Evolutionary conservation across 2,797 vertebrate genomes (phyloP).

Genomic region (Falco berigora): DNA sequence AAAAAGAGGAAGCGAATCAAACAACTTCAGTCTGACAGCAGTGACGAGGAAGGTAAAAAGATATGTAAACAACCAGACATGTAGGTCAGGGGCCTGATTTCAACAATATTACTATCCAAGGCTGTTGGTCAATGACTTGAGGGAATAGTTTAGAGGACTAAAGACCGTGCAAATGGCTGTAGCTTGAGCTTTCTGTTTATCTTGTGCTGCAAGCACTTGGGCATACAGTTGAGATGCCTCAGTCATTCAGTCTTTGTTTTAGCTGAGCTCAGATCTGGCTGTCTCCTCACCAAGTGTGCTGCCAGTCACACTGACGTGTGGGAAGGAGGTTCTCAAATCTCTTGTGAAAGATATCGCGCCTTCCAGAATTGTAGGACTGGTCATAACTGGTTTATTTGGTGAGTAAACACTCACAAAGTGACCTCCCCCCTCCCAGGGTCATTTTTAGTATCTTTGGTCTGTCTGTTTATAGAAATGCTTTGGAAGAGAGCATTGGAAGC

Average conservation of each 20-base stretch:
- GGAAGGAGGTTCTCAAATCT: neutral
- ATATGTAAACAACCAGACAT: neutral
- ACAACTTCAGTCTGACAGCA: constrained; percentile 85
- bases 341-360: neutral
- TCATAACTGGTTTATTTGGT: neutral
- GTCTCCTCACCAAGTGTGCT: neutral
- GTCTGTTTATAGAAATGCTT: constrained; percentile 19
- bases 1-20: constrained; percentile 88
- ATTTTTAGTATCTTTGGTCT: neutral
- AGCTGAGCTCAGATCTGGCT: neutral
- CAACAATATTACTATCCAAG: neutral
- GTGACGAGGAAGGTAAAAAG: constrained; percentile 86
- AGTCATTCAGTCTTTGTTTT: neutral
- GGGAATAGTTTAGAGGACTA: neutral
- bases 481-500: constrained; percentile 1
- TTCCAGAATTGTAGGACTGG: neutral
- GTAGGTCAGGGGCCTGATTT: neutral
- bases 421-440: neutral
- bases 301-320: neutral
- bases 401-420: neutral
- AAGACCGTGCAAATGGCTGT: neutral
- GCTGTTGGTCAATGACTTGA: neutral
- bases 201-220: neutral
- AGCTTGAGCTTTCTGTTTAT: neutral
- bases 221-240: neutral